phyloP scores from a whole-genome alignment of 2,113 vertebrate species.

The Corythaeola cristata region DNA sequence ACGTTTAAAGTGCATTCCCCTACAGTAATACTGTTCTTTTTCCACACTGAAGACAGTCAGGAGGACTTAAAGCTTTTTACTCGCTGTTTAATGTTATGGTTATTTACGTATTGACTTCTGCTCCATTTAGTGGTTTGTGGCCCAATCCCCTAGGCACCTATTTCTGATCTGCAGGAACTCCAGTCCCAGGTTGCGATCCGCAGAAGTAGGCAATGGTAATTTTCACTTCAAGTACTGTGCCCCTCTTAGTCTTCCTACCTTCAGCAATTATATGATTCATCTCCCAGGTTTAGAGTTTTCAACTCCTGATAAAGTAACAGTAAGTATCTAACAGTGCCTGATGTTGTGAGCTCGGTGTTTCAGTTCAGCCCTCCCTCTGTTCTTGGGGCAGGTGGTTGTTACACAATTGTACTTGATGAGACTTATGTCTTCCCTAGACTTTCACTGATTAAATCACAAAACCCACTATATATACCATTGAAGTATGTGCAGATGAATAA shows the following conservation, averaged over 20 bases:
- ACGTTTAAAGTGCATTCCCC: not conserved
- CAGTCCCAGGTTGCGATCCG: not conserved
- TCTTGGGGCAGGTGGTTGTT: not conserved
- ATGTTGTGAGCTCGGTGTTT: fast-evolving
- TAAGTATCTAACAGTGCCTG: not conserved
- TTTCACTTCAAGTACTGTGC: not conserved
- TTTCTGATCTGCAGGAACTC: not conserved
- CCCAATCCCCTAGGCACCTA: not conserved
- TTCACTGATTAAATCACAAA: not conserved
- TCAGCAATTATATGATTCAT: not conserved
- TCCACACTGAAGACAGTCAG: not conserved
- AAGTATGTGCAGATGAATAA: not conserved
- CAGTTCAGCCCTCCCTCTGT: not conserved
- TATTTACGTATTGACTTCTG: not conserved
- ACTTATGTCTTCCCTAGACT: not conserved
- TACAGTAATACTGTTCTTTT: not conserved
- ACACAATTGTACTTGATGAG: not conserved
- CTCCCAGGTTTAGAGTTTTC: not conserved
- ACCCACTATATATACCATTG: fast-evolving
- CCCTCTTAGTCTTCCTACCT: not conserved
- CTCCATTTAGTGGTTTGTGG: not conserved
- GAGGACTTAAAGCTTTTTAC: not conserved
- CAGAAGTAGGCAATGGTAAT: not conserved
- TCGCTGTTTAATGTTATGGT: not conserved
- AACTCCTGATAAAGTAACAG: too few species aligned